phyloP scores from a whole-genome alignment of 2,797 vertebrate genomes.

The Pagetopsis macropterus region DNA sequence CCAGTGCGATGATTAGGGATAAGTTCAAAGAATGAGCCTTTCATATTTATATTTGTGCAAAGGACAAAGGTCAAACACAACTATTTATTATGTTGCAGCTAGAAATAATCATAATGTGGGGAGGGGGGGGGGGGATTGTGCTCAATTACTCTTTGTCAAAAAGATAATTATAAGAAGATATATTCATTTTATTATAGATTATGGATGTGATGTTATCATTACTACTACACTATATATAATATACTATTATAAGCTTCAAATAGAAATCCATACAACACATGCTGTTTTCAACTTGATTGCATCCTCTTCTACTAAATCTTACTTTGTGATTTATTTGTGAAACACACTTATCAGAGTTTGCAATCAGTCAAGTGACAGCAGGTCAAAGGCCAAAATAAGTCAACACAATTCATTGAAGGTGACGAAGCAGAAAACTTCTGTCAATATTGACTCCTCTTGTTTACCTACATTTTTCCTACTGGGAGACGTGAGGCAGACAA shows the following conservation, averaged over 20 bases:
- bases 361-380: conserved; percentile 26
- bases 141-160: conserved; percentile 12
- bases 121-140: background rate
- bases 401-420: conserved; percentile 50
- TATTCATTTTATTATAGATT: background rate
- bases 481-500: conserved; percentile 53
- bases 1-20: conserved; percentile 30
- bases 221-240: background rate
- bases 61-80: conserved; percentile 63
- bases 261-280: background rate
- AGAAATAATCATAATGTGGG: conserved; percentile 10
- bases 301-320: background rate
- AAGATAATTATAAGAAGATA: background rate
- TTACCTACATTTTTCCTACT: conserved; percentile 62
- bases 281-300: background rate
- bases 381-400: conserved; percentile 69
- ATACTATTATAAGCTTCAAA: background rate
- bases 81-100: conserved; percentile 18
- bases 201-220: background rate
- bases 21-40: conserved; percentile 53
- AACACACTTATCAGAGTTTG: conserved; percentile 23
- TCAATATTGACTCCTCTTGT: conserved; percentile 76
- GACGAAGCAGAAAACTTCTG: conserved; percentile 45
- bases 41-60: conserved; percentile 55
- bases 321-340: background rate